Evolutionary conservation across 2,888 invertebrate genomes (phyloP).

Genomic region (Stictocephala bisonia): DNA sequence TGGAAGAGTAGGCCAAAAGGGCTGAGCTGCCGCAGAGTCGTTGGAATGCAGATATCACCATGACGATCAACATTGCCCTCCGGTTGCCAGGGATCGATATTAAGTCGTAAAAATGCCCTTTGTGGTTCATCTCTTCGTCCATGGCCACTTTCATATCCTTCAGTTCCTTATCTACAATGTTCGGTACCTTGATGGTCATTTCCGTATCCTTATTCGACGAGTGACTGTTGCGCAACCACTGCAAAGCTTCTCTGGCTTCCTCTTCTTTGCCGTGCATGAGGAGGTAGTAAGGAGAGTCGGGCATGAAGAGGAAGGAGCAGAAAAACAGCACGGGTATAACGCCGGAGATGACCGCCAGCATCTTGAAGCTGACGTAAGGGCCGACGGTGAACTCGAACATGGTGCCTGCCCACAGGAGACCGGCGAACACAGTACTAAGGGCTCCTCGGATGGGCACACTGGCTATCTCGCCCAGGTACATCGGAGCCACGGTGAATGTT

Average conservation of each 20-base stretch:
- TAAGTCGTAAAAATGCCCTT: constrained; percentile 51
- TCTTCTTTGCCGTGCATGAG: constrained; percentile 67
- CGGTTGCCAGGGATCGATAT: constrained; percentile 53
- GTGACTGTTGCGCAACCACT: constrained; percentile 49
- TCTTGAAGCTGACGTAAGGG: constrained; percentile 51
- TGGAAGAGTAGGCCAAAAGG: constrained; percentile 72
- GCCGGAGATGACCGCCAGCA: constrained; percentile 37
- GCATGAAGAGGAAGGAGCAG: constrained; percentile 69
- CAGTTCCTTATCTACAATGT: constrained; percentile 49
- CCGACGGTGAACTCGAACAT: constrained; percentile 56
- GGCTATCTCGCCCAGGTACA: constrained; percentile 59
- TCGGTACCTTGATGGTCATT: background rate
- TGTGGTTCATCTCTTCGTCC: constrained; percentile 51
- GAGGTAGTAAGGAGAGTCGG: constrained; percentile 73
- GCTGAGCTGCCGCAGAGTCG: constrained; percentile 76
- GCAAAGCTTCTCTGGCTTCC: constrained; percentile 49
- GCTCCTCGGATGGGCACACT: constrained; percentile 58
- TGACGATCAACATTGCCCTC: constrained; percentile 54
- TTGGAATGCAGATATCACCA: constrained; percentile 55
- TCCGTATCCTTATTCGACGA: constrained; percentile 7
- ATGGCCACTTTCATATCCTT: constrained; percentile 48
- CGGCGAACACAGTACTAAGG: constrained; percentile 57
- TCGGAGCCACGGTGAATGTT: constrained; percentile 58
- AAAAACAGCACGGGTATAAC: constrained; percentile 66
- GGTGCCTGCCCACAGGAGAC: constrained; percentile 57